Base-by-base conservation (phyloP, 2,797 vertebrate genomes). In the Ambastaia sidthimunki region DNA sequence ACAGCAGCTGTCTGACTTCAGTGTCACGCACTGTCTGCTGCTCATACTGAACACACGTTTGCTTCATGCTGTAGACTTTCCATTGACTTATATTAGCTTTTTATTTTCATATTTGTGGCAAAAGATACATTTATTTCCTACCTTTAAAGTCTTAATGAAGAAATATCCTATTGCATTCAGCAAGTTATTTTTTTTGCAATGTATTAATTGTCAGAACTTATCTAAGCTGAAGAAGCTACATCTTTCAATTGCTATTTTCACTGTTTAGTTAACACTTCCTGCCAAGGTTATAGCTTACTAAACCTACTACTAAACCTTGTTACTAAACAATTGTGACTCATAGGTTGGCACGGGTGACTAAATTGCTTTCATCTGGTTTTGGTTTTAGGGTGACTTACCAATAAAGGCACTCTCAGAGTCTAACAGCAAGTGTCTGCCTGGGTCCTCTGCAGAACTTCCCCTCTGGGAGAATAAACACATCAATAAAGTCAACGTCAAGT, bases 321-420 rank as follows among this genome's bases (percentile, higher is more conserved):
- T 69, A 74, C 83, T 80, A 84, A 78, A 37, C 34, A 37, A 7
- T 28, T 28, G 7, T 37, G 34, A 37, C 57, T 60, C 4, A 6
- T 2, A 55, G n/a, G 3, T 66, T 62, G 47, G 5, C 7, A 62
- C 12, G 23, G 57, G 21, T 66, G 73, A 66, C 1, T 66, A 25
- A 75, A 66, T 23, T 37, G 4, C 34, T 63, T 41, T 50, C 4
- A 7, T 54, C 12, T 0, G 5, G 23, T 54, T 65, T 50, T 47
- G 48, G 80, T 74, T 57, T 48, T 48, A 67, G 71, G 48, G 25
- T 23, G 68, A 88, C 93, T 95, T 87, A 97, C 97, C 95, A 9
- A 96, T 92, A 83, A 96, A 96, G 85, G 90, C 87, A 1, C 94
- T 95, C 19, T 96, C 7, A 5, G 34, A 37, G 34, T 37, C 93